Conservation (phyloP, 2,113 vertebrate species). For the Perccottus glenii region DNA sequence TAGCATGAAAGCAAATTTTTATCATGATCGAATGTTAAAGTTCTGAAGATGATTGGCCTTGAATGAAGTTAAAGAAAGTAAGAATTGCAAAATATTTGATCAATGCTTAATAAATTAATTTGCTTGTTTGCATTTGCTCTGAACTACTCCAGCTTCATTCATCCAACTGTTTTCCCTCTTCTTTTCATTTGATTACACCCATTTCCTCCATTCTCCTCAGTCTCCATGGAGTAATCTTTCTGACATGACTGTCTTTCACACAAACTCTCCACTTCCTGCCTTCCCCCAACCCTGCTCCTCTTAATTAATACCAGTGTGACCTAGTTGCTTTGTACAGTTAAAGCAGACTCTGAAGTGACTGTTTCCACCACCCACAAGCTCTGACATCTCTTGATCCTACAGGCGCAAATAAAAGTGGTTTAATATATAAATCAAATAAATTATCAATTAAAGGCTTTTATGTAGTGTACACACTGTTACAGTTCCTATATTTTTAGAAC, state of each 20-base stretch:
- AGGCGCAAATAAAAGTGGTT: background rate
- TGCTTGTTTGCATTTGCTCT: background rate
- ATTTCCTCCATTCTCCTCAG: background rate
- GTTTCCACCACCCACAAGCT: constrained; percentile 23
- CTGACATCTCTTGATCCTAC: constrained; percentile 18
- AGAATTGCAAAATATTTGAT: background rate
- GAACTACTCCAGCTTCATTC: background rate
- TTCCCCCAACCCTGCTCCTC: constrained; percentile 23
- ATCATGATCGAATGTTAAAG: background rate
- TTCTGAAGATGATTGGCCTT: background rate
- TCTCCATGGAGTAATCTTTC: background rate
- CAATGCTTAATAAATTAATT: background rate
- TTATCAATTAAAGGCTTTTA: background rate
- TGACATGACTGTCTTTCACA: constrained; percentile 7
- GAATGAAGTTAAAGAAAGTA: too few relatives aligned
- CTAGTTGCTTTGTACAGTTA: constrained; percentile 57
- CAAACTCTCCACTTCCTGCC: constrained; percentile 4
- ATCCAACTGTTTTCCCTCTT: constrained; percentile 1
- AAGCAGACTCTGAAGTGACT: constrained; percentile 32
- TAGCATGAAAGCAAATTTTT: too few relatives aligned
- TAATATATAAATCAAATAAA: background rate
- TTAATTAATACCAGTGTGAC: constrained; percentile 61
- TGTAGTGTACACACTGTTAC: background rate
- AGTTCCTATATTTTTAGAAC: too few relatives aligned
- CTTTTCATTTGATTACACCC: constrained; percentile 17